Evolutionary conservation across 2,113 vertebrate species (phyloP).

Genomic region (Diglossa brunneiventris): DNA sequence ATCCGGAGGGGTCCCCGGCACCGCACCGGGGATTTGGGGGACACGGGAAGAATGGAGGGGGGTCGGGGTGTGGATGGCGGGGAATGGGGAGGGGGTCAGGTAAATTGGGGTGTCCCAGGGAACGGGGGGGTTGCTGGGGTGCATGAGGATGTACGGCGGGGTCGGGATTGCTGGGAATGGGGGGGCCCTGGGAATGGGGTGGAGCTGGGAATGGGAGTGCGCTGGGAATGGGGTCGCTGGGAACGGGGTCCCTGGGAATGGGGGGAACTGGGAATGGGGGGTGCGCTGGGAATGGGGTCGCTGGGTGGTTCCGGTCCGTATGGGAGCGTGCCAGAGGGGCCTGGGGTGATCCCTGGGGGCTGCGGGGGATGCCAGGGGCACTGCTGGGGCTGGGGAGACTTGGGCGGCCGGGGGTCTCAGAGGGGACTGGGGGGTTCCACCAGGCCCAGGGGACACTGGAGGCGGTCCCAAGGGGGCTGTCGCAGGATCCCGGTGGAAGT

Average conservation of each 20-base stretch:
- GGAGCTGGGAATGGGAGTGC: neutral
- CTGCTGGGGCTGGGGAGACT: no score
- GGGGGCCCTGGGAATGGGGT: no score
- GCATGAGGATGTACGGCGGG: no score
- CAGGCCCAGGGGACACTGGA: neutral
- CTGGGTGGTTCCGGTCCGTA: neutral
- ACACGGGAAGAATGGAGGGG: neutral
- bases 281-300: neutral
- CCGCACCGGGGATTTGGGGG: neutral
- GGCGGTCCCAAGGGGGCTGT: rapidly evolving
- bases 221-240: no score
- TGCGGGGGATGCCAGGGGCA: no score
- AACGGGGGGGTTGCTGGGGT: no score
- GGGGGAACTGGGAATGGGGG: neutral
- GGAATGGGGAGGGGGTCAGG: no score
- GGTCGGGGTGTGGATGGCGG: no score
- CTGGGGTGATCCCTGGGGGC: neutral
- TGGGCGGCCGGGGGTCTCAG: neutral
- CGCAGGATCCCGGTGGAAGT: neutral
- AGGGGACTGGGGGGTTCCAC: no score
- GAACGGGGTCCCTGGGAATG: no score
- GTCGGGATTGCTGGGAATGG: neutral
- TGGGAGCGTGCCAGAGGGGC: neutral
- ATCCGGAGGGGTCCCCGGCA: no score
- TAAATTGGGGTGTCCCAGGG: no score